Base-by-base conservation (phyloP, 2,888 invertebrate genomes). In the Acleris holmiana region DNA sequence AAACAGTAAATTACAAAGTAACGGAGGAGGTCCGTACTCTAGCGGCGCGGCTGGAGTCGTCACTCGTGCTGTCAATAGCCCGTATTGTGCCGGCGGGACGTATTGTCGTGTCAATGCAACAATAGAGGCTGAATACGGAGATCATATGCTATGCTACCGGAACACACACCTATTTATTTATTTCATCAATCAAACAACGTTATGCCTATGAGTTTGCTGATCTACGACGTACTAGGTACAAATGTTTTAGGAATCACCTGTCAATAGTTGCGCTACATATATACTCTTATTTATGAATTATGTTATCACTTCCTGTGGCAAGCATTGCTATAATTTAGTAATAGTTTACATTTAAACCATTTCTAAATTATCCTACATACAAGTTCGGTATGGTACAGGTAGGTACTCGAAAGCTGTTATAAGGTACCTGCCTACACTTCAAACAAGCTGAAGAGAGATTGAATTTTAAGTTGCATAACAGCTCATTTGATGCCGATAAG, bases 71-170 rank as follows among this genome's bases (percentile, higher is more conserved):
- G 77, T 80, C 82, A 86, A 84, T 86, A 80, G 74, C 76, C 68
- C 67, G 73, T 74, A 86, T 83, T 85, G 80, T 83, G 75, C 66
- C 51, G 55, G 55, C 50, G 53, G 68, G 65, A 71, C 75, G 77
- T 76, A 84, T 86, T 86, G 86, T 83, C 72, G 71, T 75, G 75
- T 76, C 78, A 82, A 79, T 72, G 69, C 71, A 66, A 81, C 81
- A 83, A 84, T 83, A 77, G 76, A 76, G 76, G 74, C 75, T 78
- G 74, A 78, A 74, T 75, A 74, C 73, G 65, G 72, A 71, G 76
- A 78, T 82, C 79, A 76, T 74, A 80, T 73, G 75, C 71, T 73
- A 81, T 73, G 76, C 71, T 73, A 68, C 72, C 76, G 75, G 75
- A 77, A 74, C 67, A 69, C 54, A 68, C 68, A 69, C 69, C 60